Conservation (phyloP, 1,140 invertebrate species). For the Pseudomyrmex sp. region DNA sequence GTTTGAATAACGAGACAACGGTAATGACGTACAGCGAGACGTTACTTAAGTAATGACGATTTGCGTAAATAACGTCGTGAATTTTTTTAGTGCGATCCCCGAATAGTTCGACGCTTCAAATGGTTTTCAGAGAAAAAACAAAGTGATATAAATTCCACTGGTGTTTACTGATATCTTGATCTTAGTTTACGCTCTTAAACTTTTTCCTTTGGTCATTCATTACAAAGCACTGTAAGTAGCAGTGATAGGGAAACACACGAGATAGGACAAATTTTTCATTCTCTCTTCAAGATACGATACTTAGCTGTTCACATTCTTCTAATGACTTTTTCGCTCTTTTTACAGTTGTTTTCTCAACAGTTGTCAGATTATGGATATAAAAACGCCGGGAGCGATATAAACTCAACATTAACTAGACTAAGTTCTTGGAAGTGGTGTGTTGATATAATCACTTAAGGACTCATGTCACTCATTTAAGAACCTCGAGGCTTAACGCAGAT, state of each 20-base stretch:
- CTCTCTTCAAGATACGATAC: constrained; percentile 46
- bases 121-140: background rate
- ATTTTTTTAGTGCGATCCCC: constrained; percentile 37
- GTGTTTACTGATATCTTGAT: background rate
- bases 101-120: constrained; percentile 16
- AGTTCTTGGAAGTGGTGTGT: constrained; percentile 17
- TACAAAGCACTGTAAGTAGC: constrained; percentile 70
- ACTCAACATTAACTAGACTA: constrained; percentile 8
- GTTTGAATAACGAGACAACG: constrained; percentile 12
- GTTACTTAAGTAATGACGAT: background rate
- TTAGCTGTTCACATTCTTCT: constrained; percentile 58
- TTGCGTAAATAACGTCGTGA: constrained; percentile 14
- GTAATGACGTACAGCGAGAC: constrained; percentile 25
- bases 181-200: background rate
- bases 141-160: constrained; percentile 8
- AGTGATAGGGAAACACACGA: constrained; percentile 66
- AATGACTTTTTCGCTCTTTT: constrained; percentile 48
- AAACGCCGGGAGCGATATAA: constrained; percentile 10
- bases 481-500: too few species aligned
- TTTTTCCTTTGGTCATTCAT: constrained; percentile 70
- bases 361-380: constrained; percentile 15
- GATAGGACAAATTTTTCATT: constrained; percentile 73
- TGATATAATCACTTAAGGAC: background rate
- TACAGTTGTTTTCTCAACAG: background rate
- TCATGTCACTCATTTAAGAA: background rate